These are phyloP conservation scores for Cnemophilus loriae DNA, from an alignment of 2,113 vertebrate genomes.

Conservation along the genomic window DNA sequence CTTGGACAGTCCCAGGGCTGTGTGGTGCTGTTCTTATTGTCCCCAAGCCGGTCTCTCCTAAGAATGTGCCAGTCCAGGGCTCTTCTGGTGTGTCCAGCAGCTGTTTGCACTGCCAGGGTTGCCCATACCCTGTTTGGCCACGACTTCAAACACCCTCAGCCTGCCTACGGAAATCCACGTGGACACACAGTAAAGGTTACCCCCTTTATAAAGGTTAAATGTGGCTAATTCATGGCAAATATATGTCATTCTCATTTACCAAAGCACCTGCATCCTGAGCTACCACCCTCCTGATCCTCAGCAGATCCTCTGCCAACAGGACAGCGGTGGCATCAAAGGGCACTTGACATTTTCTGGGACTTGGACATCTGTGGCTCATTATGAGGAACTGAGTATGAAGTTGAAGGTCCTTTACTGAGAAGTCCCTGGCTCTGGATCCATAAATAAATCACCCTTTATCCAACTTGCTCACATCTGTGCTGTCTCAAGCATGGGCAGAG, in stretches of 20 bases:
- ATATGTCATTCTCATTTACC: not conserved
- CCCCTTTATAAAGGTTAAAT: not conserved
- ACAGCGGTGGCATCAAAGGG: not conserved
- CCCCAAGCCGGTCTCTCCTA: not conserved
- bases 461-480: not conserved
- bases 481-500: not conserved
- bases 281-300: not conserved
- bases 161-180: not conserved
- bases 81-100: not conserved
- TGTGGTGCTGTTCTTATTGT: not conserved
- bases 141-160: rapidly evolving
- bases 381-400: not conserved
- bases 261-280: not conserved
- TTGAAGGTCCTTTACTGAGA: not conserved
- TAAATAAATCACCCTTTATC: not conserved
- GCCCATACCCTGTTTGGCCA: not conserved
- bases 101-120: not conserved
- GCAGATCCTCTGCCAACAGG: not conserved
- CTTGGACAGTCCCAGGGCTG: not conserved
- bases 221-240: not conserved
- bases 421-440: not conserved
- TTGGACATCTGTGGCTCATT: not conserved
- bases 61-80: not conserved
- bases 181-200: not conserved
- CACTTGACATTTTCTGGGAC: not conserved